Base-by-base conservation (phyloP, 1,140 invertebrate genomes). In the Pararge aegeria region DNA sequence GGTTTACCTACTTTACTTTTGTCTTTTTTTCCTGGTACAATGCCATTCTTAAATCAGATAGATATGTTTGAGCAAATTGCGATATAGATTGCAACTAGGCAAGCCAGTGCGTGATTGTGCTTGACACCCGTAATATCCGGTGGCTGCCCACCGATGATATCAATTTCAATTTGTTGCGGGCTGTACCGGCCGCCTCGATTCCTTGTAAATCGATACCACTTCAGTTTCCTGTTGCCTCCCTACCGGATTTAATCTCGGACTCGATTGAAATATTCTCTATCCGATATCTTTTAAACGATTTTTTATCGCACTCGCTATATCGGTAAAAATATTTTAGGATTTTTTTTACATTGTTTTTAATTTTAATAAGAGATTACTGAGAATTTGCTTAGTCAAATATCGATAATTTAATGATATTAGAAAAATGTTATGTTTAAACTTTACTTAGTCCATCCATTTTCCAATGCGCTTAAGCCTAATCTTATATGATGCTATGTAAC, bases 121-220 rank as follows among this genome's bases (percentile, higher is more conserved):
- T 73, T 86, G 83, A 83, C 86, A 87, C 81, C 73, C 73, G 80
- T 84, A 87, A 89, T 89, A 87, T 89, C 86, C 86, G 85, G 78
- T 60, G 55, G 73, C 68, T 81, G 78, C 73, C 82, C 73, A 79
- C 70, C 79, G 82, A 89, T 89, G 75, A 78, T 89, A 87, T 89
- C 83, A 84, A 86, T 84, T 89, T 89, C 83, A 89, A 89, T 86
- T 87, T 89, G 83, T 87, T 83, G 78, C 78, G 80, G 74, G 67
- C 71, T 72, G 78, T 81, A 82, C 77, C 82, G 62, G 71, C 79
- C 74, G 78, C 72, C 66, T 79, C 72, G 73, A 59, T 74, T 78
- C 73, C 76, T 67, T 81, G 71, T 78, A 73, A 81, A 85, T 83
- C 83, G 83, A 85, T 87, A 80, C 73, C 73, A 77, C 76, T 83